Percentiles rank a stretch among this genome's conserved stretches.
phyloP scores from a whole-genome alignment of 1,140 invertebrate genomes.

The Apolygus lucorum region DNA sequence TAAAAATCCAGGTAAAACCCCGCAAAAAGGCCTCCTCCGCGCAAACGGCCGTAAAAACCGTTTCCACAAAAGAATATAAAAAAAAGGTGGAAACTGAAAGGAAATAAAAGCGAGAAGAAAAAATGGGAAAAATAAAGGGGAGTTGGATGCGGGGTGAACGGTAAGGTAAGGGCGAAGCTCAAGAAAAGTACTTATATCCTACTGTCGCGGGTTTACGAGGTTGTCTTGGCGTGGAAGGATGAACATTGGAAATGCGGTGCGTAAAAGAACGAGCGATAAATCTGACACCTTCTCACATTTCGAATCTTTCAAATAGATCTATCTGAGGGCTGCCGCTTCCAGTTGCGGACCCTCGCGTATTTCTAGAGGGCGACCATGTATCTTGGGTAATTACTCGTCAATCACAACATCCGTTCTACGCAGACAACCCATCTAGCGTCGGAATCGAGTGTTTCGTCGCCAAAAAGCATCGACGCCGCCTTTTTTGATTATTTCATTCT shows the following conservation, averaged over 20 bases:
- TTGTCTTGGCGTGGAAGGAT: not conserved
- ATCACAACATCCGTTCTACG: too few species aligned
- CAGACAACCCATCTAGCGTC: too few species aligned
- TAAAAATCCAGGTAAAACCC: not conserved
- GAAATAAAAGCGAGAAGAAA: too few species aligned
- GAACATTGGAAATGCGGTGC: not conserved
- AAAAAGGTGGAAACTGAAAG: too few species aligned
- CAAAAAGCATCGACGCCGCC: too few species aligned
- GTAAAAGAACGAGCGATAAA: not conserved
- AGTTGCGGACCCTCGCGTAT: too few species aligned
- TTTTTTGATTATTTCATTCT: too few species aligned
- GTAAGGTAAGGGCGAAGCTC: not conserved
- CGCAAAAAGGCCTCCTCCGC: not conserved
- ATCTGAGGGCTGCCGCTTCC: too few species aligned
- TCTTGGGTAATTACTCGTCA: too few species aligned
- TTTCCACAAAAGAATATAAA: too few species aligned
- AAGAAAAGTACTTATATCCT: not conserved
- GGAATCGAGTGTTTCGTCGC: too few species aligned
- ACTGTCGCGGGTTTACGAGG: not conserved
- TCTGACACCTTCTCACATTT: constrained; percentile 1
- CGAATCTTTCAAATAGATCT: not conserved
- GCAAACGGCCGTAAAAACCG: not conserved
- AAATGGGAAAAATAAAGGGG: not conserved
- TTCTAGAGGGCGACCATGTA: too few species aligned
- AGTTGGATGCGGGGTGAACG: not conserved